These are phyloP conservation scores for Melanaphis sacchari DNA, from an alignment of 1,140 invertebrate genomes.

Conservation along the genomic window DNA sequence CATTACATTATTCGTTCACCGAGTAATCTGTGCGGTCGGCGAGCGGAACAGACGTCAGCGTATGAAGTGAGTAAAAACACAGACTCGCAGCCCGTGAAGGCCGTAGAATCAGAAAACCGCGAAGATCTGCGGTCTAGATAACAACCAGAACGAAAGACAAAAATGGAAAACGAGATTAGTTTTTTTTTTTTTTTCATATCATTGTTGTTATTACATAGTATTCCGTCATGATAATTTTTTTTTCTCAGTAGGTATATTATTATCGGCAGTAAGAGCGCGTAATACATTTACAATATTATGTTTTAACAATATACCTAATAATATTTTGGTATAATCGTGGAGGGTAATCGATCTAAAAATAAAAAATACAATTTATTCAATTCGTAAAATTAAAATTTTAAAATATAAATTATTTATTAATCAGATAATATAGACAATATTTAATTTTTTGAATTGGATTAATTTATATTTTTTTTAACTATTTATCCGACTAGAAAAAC, in stretches of 20 bases:
- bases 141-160: conserved; percentile 35
- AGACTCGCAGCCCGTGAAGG: conserved; percentile 33
- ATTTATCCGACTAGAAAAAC: background rate
- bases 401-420: background rate
- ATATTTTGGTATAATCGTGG: background rate
- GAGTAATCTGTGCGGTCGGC: background rate
- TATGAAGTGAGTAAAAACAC: background rate
- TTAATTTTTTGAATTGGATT: background rate
- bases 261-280: background rate
- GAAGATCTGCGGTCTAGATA: conserved; percentile 55
- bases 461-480: background rate
- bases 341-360: background rate
- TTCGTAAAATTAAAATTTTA: too few relatives aligned
- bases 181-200: background rate
- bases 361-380: background rate
- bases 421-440: background rate
- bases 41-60: conserved; percentile 1
- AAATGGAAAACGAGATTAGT: background rate
- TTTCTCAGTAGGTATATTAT: background rate
- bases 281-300: background rate
- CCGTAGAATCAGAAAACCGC: conserved; percentile 33
- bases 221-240: background rate
- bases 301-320: background rate
- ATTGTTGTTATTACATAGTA: background rate
- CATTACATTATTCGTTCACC: background rate